Conservation (phyloP, 2,113 vertebrate species). For the Tachysurus fulvidraco region DNA sequence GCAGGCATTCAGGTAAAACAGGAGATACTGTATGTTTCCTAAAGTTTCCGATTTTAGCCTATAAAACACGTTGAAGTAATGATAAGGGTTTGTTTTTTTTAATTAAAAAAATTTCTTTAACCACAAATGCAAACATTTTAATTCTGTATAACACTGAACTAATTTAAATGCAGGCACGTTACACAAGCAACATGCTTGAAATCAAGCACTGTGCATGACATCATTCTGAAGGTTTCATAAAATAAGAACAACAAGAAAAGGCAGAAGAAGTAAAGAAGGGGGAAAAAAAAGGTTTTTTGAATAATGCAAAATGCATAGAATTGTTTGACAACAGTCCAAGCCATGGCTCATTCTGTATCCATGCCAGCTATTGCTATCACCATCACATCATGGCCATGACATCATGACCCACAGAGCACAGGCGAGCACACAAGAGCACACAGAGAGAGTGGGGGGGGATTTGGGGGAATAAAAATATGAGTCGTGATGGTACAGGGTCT, state of each 20-base stretch:
- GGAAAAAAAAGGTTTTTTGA: not conserved
- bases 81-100: no score
- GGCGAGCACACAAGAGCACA: conserved; percentile 52
- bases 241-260: not conserved
- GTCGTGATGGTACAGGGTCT: conserved; percentile 31
- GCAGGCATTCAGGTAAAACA: not conserved
- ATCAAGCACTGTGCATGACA: conserved; percentile 20
- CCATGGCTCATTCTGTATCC: conserved; percentile 41
- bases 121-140: conserved; percentile 24
- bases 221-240: conserved; percentile 2
- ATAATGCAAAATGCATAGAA: conserved; percentile 36
- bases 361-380: conserved; percentile 48
- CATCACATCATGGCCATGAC: conserved; percentile 36
- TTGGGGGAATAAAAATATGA: not conserved
- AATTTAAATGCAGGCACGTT: conserved; percentile 54
- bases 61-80: not conserved
- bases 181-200: conserved; percentile 67
- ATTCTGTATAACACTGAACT: conserved; percentile 1
- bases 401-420: conserved; percentile 55
- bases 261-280: not conserved
- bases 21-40: not conserved
- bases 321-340: conserved; percentile 47
- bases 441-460: conserved; percentile 16
- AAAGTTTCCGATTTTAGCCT: not conserved
- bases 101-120: no score